Evolutionary conservation across 2,113 vertebrate genomes (phyloP).

Genomic region (Corvus hawaiiensis): DNA sequence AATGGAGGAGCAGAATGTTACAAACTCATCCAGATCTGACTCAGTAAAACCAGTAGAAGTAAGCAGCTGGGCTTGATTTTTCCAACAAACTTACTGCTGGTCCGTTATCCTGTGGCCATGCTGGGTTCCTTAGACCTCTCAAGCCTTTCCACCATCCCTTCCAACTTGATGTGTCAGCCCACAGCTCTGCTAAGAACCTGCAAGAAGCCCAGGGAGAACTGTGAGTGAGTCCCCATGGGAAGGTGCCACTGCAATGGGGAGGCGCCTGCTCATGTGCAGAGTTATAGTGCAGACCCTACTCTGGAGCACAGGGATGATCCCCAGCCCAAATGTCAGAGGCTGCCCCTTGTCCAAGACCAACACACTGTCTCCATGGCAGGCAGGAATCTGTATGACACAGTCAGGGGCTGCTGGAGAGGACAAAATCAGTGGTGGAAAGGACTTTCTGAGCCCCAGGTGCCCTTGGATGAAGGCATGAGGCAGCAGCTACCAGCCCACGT

Average conservation of each 20-base stretch:
- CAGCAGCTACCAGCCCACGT: neutral
- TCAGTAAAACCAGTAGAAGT: neutral
- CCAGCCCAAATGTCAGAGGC: neutral
- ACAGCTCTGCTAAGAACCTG: neutral
- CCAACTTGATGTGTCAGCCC: neutral
- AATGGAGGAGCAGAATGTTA: neutral
- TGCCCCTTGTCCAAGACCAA: neutral
- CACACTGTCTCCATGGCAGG: neutral
- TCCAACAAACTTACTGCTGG: neutral
- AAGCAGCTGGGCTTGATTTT: neutral
- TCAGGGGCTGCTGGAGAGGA: neutral
- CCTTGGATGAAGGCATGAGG: neutral
- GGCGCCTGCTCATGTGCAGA: fast-evolving
- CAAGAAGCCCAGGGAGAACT: neutral
- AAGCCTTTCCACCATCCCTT: neutral
- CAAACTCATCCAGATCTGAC: neutral
- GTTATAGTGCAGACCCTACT: neutral
- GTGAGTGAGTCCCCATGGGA: fast-evolving
- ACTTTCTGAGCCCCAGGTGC: neutral
- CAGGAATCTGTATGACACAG: neutral
- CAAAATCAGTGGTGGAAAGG: neutral
- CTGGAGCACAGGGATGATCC: fast-evolving
- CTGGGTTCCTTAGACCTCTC: neutral
- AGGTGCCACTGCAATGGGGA: neutral
- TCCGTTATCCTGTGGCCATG: neutral